Percentiles rank a stretch among this genome's conserved stretches.
phyloP scores from a whole-genome alignment of 2,113 vertebrate species.

The Falco punctatus region DNA sequence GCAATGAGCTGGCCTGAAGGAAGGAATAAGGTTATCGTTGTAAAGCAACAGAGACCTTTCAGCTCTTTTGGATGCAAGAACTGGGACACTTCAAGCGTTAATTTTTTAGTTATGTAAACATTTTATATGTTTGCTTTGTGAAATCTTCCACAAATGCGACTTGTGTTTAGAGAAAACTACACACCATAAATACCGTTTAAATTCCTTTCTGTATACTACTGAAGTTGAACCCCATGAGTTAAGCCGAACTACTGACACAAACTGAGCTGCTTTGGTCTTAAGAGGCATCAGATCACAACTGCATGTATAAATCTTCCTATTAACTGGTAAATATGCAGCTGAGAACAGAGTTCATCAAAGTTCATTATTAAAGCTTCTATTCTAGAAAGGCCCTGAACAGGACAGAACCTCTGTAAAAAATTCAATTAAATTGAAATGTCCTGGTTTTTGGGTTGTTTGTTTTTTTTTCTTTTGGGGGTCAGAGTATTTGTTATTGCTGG shows the following conservation, averaged over 20 bases:
- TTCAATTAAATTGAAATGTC: background rate
- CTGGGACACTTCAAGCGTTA: background rate
- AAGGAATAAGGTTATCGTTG: background rate
- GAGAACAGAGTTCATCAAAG: background rate
- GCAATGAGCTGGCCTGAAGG: background rate
- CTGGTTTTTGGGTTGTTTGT: background rate
- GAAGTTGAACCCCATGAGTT: background rate
- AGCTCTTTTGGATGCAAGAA: background rate
- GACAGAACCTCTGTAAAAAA: background rate
- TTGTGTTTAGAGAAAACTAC: background rate
- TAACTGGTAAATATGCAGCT: background rate
- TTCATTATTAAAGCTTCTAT: background rate
- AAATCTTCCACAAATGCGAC: background rate
- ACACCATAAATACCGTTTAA: rapidly evolving
- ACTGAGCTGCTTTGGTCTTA: background rate
- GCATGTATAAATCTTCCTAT: background rate
- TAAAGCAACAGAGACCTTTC: background rate
- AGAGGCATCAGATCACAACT: background rate
- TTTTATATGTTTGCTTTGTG: background rate
- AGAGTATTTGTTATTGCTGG: background rate
- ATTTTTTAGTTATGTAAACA: background rate
- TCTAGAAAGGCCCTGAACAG: background rate
- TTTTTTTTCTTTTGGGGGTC: background rate
- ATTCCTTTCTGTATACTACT: background rate
- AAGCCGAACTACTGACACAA: background rate